Conservation (phyloP, 2,113 vertebrate species). For the Chauna torquata region DNA sequence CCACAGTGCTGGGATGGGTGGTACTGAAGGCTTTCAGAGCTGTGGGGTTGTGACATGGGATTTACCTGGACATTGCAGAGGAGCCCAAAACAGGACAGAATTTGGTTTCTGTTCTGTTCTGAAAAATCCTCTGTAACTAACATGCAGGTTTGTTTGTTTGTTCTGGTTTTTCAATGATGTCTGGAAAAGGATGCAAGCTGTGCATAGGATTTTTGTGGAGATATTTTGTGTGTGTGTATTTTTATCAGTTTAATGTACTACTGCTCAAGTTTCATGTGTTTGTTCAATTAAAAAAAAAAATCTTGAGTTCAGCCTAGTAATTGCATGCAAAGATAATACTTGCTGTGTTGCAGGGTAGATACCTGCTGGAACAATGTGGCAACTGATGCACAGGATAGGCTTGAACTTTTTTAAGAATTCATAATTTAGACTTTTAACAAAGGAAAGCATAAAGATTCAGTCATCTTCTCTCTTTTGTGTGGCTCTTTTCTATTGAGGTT, state of each 20-base stretch:
- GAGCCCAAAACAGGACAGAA: not conserved
- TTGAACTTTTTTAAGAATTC: not conserved
- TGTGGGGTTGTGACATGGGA: not conserved
- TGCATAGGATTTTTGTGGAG: not conserved
- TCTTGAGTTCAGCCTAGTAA: not conserved
- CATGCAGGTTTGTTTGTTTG: not conserved
- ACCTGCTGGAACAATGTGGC: not conserved
- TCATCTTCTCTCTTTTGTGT: not conserved
- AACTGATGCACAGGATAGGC: not conserved
- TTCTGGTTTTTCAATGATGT: not conserved
- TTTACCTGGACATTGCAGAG: not conserved
- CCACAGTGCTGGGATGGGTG: not conserved
- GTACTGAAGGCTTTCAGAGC: not conserved
- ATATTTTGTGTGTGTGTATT: not conserved
- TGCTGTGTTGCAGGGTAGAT: not conserved
- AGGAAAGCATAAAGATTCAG: not conserved
- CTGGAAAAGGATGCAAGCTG: not conserved
- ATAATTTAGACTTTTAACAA: not conserved
- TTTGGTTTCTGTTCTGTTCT: not conserved
- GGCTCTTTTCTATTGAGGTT: not conserved
- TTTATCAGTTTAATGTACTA: not conserved
- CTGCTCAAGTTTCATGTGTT: not conserved
- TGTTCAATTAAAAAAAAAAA: not conserved
- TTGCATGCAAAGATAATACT: not conserved
- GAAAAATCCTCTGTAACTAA: not conserved